Percentiles rank a stretch among this genome's conserved stretches.
Evolutionary conservation across 35 echinoderm and acorn worm genomes (phyloP).

Genomic region (Heliocidaris tuberculata): DNA sequence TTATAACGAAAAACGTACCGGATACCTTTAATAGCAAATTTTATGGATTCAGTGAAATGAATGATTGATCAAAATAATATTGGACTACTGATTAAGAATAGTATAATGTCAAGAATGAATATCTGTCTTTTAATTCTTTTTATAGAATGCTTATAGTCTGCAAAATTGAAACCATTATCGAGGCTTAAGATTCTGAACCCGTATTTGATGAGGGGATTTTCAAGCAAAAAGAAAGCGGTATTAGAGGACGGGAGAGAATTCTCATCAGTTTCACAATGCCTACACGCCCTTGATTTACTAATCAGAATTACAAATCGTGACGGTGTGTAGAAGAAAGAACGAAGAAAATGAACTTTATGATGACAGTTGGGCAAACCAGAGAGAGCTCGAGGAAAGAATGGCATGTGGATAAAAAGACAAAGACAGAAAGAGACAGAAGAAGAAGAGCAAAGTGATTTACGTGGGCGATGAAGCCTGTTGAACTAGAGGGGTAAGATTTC

Average conservation of each 20-base stretch:
- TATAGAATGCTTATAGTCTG: too few relatives aligned
- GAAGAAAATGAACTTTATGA: background rate
- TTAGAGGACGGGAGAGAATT: background rate
- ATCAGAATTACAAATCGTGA: background rate
- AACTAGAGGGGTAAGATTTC: constrained; percentile 16
- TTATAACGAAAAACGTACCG: too few relatives aligned
- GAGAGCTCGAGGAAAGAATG: background rate
- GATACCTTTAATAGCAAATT: too few relatives aligned
- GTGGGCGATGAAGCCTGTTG: constrained; percentile 7
- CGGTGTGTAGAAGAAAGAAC: background rate
- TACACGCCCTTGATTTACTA: background rate
- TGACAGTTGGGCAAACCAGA: background rate
- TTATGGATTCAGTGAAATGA: too few relatives aligned
- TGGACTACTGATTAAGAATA: too few relatives aligned
- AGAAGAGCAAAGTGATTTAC: background rate
- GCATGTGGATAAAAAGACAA: background rate
- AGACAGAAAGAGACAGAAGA: background rate
- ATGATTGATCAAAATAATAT: too few relatives aligned
- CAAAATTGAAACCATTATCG: too few relatives aligned
- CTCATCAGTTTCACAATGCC: background rate
- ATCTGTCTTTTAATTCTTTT: too few relatives aligned
- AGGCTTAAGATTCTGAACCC: too few relatives aligned
- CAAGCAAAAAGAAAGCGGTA: background rate
- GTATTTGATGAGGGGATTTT: background rate
- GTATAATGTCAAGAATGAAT: too few relatives aligned